Percentiles rank a stretch among this genome's conserved stretches.
These are phyloP conservation scores for Microcebus griseorufus DNA, from an alignment of 2,113 vertebrate genomes.

Conservation along the genomic window DNA sequence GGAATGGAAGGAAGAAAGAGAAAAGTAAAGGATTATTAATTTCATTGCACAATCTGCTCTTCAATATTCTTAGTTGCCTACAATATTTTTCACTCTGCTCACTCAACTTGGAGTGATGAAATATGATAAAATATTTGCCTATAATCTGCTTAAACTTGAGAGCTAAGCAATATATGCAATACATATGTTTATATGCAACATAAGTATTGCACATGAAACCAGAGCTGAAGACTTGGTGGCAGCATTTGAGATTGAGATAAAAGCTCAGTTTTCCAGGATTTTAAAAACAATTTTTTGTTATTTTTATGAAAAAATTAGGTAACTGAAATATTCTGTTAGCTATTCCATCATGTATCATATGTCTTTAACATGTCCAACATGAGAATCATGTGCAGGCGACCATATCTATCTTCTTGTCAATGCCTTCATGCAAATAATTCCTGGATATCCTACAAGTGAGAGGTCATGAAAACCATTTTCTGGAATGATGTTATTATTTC, in stretches of 20 bases:
- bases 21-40: background rate
- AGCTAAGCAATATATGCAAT: background rate
- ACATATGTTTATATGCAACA: background rate
- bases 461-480: conserved; percentile 54
- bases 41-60: background rate
- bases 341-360: background rate
- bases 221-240: background rate
- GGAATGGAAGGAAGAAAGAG: background rate
- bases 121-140: background rate
- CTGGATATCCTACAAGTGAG: background rate
- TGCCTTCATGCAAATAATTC: conserved; percentile 24
- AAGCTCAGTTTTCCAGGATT: background rate
- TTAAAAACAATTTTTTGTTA: background rate
- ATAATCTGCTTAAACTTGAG: background rate
- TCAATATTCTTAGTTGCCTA: background rate
- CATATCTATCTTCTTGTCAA: conserved; percentile 1
- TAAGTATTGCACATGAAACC: background rate
- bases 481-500: conserved; percentile 35
- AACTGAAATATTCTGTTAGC: conserved; percentile 19
- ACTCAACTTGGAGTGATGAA: background rate
- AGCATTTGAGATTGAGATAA: background rate
- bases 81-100: background rate
- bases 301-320: conserved; percentile 28
- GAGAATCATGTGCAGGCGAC: background rate
- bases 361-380: conserved; percentile 8